These are phyloP conservation scores for Meteorus cinctellus DNA, from an alignment of 2,888 invertebrate genomes.

Conservation along the genomic window DNA sequence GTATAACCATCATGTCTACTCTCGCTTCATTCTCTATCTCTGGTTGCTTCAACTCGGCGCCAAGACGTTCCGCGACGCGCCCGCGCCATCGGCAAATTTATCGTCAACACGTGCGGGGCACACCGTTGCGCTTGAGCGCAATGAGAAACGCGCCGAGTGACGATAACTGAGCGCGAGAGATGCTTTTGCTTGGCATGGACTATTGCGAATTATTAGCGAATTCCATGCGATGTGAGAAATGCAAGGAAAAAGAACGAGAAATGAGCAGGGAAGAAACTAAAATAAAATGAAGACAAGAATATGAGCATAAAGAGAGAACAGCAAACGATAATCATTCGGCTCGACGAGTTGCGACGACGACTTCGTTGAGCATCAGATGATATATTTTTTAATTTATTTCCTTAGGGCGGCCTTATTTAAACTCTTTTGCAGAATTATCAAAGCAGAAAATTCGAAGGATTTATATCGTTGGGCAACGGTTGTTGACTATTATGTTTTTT, in stretches of 20 bases:
- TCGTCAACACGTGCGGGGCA: conserved; percentile 60
- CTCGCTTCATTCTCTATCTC: not conserved
- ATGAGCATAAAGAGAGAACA: conserved; percentile 1
- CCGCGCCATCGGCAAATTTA: conserved; percentile 56
- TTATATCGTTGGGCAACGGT: not conserved
- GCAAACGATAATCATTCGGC: conserved; percentile 35
- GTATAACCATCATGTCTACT: conserved; percentile 8
- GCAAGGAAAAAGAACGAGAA: conserved; percentile 28
- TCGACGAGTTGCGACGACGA: conserved; percentile 33
- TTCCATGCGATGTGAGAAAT: conserved; percentile 39
- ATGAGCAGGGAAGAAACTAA: conserved; percentile 6
- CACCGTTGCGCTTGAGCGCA: conserved; percentile 37
- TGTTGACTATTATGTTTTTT: not conserved
- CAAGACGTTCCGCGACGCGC: conserved; percentile 41
- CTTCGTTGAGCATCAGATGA: conserved; percentile 11
- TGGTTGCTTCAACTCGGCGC: conserved; percentile 19
- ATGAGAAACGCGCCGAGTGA: conserved; percentile 47
- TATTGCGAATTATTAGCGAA: conserved; percentile 54
- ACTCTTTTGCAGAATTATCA: conserved; percentile 21
- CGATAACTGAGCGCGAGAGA: conserved; percentile 42
- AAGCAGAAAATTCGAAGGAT: conserved; percentile 23
- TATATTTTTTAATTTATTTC: conserved; percentile 26
- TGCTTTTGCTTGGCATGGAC: conserved; percentile 33
- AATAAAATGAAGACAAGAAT: not conserved
- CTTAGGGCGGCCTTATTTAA: not conserved